Base-by-base conservation (phyloP, 2,113 vertebrate genomes). In the Lampris incognitus region DNA sequence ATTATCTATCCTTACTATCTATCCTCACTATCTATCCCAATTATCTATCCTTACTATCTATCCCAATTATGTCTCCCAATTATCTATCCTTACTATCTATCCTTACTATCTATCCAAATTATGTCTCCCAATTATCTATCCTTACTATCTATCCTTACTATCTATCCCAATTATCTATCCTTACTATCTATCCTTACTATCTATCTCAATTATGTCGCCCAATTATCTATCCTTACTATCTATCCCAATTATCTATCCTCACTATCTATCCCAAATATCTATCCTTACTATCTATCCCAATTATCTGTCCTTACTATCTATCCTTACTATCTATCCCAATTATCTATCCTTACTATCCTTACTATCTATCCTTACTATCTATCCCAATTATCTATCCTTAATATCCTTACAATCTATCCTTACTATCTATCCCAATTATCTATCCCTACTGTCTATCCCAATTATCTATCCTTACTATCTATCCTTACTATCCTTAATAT, bases 291-390 rank as follows among this genome's bases (percentile, higher is more conserved):
- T 24, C 24, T 24, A 24, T 74, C 60, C 37, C 62, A 60, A 83
- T 88, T 86, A 79, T 64, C 67, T 79, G 70, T 80, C 77, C 81
- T 24, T 24, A 24, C 24, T 24, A 24, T 24, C 78, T 83, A 84
- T 24, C 24, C 24, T 24, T 24, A 24, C 0, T 24, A 24, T 24
- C 24, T 24, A 24, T 24, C 24, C 24, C 24, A 24, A 24, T 24
- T 24, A 24, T 24, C 24, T 24, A 24, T 24, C 24, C 24, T 24
- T 24, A 24, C 24, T 24, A 0, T 24, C 24, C 24, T 24, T 24
- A 24, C 24, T 24, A 24, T 24, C 24, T 24, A 24, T 24, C 24
- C 24, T 24, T 24, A 24, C 24, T 24, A 24, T 24, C 24, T 24
- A 24, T 24, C 24, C 24, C 24, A 24, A 24, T 24, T 24, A 24